Percentiles rank a stretch among this genome's conserved stretches.
Conservation (phyloP, 2,797 vertebrate genomes). For the Distichodus sexfasciatus region DNA sequence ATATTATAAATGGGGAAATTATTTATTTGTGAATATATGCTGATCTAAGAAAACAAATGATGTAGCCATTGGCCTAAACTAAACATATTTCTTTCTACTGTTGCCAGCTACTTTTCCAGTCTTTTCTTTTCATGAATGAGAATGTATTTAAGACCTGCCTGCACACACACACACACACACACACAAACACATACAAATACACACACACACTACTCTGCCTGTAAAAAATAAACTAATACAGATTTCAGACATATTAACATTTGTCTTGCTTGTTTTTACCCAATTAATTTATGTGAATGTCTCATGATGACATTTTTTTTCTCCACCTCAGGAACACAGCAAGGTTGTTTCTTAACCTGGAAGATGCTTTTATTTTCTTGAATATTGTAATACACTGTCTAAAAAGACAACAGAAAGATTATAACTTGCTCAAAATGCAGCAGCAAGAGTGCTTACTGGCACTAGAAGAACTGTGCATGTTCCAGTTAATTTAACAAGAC, state of each 20-base stretch:
- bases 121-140: constrained; percentile 69
- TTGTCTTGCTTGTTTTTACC: constrained; percentile 16
- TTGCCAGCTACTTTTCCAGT: constrained; percentile 74
- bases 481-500: no score
- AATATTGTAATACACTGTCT: no score
- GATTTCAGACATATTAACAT: constrained; percentile 29
- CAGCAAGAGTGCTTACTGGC: no score
- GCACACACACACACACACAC: constrained; percentile 29
- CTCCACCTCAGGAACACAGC: no score
- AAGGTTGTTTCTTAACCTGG: no score
- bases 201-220: constrained; percentile 42
- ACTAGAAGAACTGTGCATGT: no score
- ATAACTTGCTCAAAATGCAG: no score
- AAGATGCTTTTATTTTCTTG: no score
- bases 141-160: constrained; percentile 71
- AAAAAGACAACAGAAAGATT: no score
- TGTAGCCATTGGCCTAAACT: constrained; percentile 66
- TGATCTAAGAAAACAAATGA: constrained; percentile 40
- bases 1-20: constrained; percentile 65
- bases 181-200: constrained; percentile 25
- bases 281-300: neutral
- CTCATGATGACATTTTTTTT: no score
- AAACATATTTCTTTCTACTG: constrained; percentile 74
- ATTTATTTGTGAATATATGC: constrained; percentile 56
- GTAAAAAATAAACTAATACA: constrained; percentile 48